These are phyloP conservation scores for Mantis religiosa DNA, from an alignment of 2,888 invertebrate genomes.

Conservation along the genomic window DNA sequence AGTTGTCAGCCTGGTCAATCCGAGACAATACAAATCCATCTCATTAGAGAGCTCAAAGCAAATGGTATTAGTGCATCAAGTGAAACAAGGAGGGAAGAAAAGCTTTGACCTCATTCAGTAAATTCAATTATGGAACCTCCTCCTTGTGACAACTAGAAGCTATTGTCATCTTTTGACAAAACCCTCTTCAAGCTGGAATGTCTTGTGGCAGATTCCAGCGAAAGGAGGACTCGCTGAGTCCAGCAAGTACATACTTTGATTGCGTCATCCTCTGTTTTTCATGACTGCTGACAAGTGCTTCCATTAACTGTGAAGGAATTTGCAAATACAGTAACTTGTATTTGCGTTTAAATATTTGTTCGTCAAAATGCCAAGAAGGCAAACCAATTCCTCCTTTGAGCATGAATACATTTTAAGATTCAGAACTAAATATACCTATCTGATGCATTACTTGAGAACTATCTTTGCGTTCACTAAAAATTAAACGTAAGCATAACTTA, in stretches of 20 bases:
- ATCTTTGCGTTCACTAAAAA: no score
- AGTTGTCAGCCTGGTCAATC: neutral
- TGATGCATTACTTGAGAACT: no score
- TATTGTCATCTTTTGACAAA: neutral
- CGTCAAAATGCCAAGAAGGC: no score
- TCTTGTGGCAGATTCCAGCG: neutral
- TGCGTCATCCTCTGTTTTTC: neutral
- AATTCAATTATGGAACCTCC: neutral
- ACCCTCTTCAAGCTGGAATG: neutral
- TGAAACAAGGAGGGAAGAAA: neutral
- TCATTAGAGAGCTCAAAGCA: neutral
- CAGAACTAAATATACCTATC: no score
- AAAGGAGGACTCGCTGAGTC: neutral
- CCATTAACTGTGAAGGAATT: no score
- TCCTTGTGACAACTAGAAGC: neutral
- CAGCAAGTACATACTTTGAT: neutral
- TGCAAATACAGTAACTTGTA: no score
- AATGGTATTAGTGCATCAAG: neutral
- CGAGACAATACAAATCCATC: neutral
- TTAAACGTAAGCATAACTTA: no score
- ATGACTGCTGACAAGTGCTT: no score
- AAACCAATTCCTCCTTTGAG: no score
- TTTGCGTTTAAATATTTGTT: no score
- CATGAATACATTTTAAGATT: no score
- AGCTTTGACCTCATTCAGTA: neutral